A percentile compares a stretch with the other conserved stretches of the same genome.
phyloP scores from a whole-genome alignment of 1,140 invertebrate species.

The Lepidotrigona ventralis region DNA sequence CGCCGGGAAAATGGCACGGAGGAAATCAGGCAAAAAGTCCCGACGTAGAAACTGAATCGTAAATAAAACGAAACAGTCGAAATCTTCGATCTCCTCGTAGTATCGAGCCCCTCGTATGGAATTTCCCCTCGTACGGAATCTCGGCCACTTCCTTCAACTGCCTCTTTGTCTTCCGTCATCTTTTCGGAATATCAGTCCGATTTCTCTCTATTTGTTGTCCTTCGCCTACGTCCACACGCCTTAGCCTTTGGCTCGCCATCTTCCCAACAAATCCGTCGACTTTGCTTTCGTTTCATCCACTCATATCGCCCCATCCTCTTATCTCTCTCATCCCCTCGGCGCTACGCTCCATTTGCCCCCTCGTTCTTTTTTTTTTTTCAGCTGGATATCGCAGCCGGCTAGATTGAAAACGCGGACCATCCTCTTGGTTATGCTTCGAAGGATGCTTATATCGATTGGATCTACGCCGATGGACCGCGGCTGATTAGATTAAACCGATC shows the following conservation, averaged over 20 bases:
- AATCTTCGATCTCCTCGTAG: background rate
- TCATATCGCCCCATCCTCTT: background rate
- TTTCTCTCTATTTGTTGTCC: slow-evolving; percentile 9
- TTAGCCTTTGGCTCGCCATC: background rate
- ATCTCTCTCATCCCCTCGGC: too few species aligned
- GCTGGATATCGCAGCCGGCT: slow-evolving; percentile 27
- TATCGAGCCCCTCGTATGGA: background rate
- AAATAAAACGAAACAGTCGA: slow-evolving; percentile 5
- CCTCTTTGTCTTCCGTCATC: slow-evolving; percentile 4
- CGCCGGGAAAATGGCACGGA: background rate
- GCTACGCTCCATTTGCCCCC: background rate
- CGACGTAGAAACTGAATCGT: background rate
- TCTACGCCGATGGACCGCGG: slow-evolving; percentile 20
- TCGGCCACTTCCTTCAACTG: background rate
- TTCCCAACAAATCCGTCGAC: background rate
- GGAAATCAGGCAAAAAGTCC: background rate
- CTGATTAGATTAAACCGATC: slow-evolving; percentile 53
- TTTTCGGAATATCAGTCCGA: slow-evolving; percentile 6
- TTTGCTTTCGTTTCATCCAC: slow-evolving; percentile 26
- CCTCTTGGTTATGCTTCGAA: slow-evolving; percentile 26
- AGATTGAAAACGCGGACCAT: slow-evolving; percentile 58
- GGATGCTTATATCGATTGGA: slow-evolving; percentile 31
- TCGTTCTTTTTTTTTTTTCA: background rate
- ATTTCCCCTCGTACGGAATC: background rate
- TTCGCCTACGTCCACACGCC: background rate